These are phyloP conservation scores for Euzetes globulus DNA, from an alignment of 2,888 invertebrate genomes.

Conservation along the genomic window DNA sequence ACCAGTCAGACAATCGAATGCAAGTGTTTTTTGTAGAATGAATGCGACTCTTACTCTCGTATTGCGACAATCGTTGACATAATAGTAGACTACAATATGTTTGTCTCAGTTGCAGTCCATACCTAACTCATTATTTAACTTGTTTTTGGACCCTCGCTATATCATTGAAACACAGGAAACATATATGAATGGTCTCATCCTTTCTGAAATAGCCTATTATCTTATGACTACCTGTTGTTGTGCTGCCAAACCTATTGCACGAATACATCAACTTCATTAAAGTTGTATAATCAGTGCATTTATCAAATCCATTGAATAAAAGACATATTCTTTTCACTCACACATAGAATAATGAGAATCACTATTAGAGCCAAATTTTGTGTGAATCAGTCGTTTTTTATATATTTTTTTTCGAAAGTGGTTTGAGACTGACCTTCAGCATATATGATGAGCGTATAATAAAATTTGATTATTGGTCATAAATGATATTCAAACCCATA, in stretches of 20 bases:
- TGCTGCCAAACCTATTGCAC: neutral
- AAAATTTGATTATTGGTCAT: neutral
- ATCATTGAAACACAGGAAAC: neutral
- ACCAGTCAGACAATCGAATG: neutral
- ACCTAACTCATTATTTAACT: neutral
- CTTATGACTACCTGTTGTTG: conserved; percentile 2
- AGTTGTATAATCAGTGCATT: neutral
- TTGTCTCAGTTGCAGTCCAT: neutral
- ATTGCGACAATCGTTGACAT: neutral
- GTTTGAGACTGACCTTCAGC: neutral
- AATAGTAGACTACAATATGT: neutral
- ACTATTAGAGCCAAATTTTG: too few relatives aligned
- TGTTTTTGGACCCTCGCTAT: neutral
- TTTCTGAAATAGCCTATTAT: neutral
- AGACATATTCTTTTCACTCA: too few relatives aligned
- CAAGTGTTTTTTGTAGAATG: neutral
- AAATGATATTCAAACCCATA: neutral
- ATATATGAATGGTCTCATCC: conserved; percentile 5
- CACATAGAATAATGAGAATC: too few relatives aligned
- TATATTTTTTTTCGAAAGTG: neutral
- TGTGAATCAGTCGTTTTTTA: neutral
- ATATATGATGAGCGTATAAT: neutral
- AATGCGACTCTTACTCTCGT: neutral
- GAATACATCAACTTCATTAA: neutral
- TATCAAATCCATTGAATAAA: neutral